Evolutionary conservation across 2,797 vertebrate genomes (phyloP), one percentile per base, ranked within the genome.

Genomic region (Fratercula arctica): DNA sequence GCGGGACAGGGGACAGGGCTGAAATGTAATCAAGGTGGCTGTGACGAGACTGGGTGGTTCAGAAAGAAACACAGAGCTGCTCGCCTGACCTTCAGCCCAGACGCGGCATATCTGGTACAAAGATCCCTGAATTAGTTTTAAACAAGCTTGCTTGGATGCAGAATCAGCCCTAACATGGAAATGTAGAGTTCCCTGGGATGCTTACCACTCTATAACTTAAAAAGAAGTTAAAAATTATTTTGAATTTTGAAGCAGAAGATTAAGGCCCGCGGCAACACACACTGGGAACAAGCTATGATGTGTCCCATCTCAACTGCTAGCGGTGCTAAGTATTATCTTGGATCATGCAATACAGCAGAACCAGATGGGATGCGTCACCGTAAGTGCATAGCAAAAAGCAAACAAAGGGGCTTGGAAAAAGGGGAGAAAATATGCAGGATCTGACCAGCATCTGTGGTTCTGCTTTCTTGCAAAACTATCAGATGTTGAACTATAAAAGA

Each of bases 321-420:
- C 21, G 5, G 61, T 3, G 15, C 20, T 81, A 48, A 75, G 35
- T 69, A 68, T 96, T 90, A 74, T 91, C 64, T 90, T 93, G 80
- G 74, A n/a, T 80, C 45, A 24, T 26, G 17, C 67, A 81, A 45
- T 17, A 48, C 61, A 85, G 86, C 66, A 89, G 43, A 95, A 91
- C 39, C 96, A 97, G 86, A 97, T 96, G 95, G 95, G 85, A 94
- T 45, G 45, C 11, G 17, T 97, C 91, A 94, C 60, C 26, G 3
- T 63, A 87, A 91, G 48, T 16, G 59, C 70, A 80, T 10, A 48
- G 37, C 51, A 88, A 85, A 85, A 94, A 87, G 39, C 54, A 95
- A 86, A 95, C 85, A 87, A 93, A 84, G 56, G 80, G 67, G 29
- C 29, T 90, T 70, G 53, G 39, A 74, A 93, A 91, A n/a, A 16